Evolutionary conservation across 1,140 invertebrate species (phyloP).

Genomic region (Phymastichus coffea): DNA sequence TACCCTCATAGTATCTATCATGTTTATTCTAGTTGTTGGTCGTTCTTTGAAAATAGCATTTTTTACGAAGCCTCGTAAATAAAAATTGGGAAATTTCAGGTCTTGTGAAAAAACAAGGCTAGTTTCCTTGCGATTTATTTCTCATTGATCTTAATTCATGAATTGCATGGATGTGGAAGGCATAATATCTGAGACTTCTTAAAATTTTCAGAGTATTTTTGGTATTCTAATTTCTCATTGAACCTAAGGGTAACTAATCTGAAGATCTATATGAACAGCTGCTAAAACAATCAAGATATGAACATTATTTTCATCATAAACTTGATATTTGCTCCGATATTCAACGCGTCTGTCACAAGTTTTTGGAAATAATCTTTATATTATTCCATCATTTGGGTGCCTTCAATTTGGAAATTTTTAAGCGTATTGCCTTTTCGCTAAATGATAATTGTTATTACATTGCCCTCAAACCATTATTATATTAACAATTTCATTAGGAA

Average conservation of each 20-base stretch:
- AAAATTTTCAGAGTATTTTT: conserved; percentile 10
- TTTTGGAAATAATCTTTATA: neutral
- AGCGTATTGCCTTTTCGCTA: conserved; percentile 7
- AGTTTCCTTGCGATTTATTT: too few relatives aligned
- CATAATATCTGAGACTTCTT: conserved; percentile 1
- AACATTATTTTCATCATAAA: neutral
- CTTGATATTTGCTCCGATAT: neutral
- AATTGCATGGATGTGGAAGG: conserved; percentile 2
- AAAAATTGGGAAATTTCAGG: too few relatives aligned
- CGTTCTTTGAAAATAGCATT: too few relatives aligned
- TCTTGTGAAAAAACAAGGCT: too few relatives aligned
- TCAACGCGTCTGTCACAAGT: conserved; percentile 5
- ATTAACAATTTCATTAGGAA: conserved; percentile 19
- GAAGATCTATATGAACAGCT: conserved; percentile 3
- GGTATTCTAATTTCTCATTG: conserved; percentile 8
- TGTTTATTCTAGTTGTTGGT: too few relatives aligned
- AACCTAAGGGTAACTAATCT: conserved; percentile 12
- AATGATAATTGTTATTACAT: conserved; percentile 3
- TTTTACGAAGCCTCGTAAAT: too few relatives aligned
- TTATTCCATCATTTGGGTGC: neutral
- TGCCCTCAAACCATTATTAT: too few relatives aligned
- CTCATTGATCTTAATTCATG: conserved; percentile 10
- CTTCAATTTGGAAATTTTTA: conserved; percentile 3
- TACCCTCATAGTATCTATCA: too few relatives aligned
- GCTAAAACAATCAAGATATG: conserved; percentile 1